Conservation (phyloP, 2,888 invertebrate species). For the Philereme transversata region DNA sequence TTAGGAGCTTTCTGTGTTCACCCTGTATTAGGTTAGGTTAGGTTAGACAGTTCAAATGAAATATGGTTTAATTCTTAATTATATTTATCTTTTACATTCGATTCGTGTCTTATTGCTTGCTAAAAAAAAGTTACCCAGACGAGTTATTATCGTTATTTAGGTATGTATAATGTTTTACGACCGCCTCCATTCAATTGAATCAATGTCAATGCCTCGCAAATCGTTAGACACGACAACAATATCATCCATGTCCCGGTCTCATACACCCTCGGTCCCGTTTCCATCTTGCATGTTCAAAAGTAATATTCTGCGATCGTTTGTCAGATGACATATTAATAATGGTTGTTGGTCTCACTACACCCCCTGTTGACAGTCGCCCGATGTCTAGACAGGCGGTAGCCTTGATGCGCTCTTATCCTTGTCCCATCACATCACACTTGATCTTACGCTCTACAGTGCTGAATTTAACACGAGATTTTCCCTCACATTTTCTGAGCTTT, state of each 20-base stretch:
- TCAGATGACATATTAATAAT: constrained; percentile 37
- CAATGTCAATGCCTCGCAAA: background rate
- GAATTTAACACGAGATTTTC: constrained; percentile 8
- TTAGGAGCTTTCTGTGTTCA: too few species aligned
- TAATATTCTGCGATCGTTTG: constrained; percentile 37
- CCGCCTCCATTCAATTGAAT: background rate
- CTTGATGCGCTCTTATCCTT: constrained; percentile 34
- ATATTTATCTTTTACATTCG: too few species aligned
- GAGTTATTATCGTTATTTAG: too few species aligned
- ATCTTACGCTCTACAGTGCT: background rate
- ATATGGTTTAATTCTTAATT: too few species aligned
- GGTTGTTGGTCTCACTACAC: constrained; percentile 27
- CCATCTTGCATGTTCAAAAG: constrained; percentile 20
- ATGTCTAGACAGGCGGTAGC: constrained; percentile 46
- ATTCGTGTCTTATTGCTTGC: too few species aligned
- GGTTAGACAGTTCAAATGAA: too few species aligned
- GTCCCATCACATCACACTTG: background rate
- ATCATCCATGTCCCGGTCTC: too few species aligned
- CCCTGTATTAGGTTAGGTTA: too few species aligned
- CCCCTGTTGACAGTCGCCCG: constrained; percentile 47
- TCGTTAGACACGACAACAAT: too few species aligned
- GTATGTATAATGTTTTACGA: too few species aligned
- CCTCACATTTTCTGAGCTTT: constrained; percentile 15
- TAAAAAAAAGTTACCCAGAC: too few species aligned
- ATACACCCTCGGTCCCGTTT: too few species aligned